Evolutionary conservation across 2,888 invertebrate genomes (phyloP).

Genomic region (Lapara coniferarum): DNA sequence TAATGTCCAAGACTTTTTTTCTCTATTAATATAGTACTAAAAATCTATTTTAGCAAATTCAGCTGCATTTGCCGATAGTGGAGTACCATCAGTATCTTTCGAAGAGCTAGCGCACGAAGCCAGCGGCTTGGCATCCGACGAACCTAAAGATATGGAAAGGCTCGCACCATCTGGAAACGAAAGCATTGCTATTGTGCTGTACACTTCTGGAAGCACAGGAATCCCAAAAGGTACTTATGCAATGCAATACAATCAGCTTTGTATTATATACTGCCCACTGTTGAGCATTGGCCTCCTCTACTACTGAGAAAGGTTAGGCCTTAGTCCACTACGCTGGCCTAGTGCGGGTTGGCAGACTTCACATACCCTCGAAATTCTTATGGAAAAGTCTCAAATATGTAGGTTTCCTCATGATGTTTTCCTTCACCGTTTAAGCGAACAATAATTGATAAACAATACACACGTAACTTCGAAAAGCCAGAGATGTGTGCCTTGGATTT

Average conservation of each 20-base stretch:
- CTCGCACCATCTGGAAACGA: slow-evolving; percentile 65
- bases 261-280: too few species aligned
- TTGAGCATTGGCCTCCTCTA: too few species aligned
- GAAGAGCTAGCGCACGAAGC: slow-evolving; percentile 79
- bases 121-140: slow-evolving; percentile 62
- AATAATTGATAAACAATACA: too few species aligned
- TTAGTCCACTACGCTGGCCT: background rate
- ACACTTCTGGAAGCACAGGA: slow-evolving; percentile 95
- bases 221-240: slow-evolving; percentile 88
- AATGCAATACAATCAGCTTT: too few species aligned
- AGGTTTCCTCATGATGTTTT: too few species aligned
- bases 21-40: too few species aligned
- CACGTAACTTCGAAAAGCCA: too few species aligned
- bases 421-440: too few species aligned
- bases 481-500: too few species aligned
- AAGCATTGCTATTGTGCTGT: slow-evolving; percentile 88
- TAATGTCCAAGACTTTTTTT: too few species aligned
- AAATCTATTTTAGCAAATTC: slow-evolving; percentile 61
- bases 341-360: background rate
- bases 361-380: background rate
- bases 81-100: slow-evolving; percentile 70
- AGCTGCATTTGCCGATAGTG: slow-evolving; percentile 64
- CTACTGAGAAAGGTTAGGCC: background rate
- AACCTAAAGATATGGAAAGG: slow-evolving; percentile 67
- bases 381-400: too few species aligned